Percentiles rank a stretch among this genome's conserved stretches.
Evolutionary conservation across 1,140 invertebrate genomes (phyloP).

Genomic region (Stegodyphus mimosarum): DNA sequence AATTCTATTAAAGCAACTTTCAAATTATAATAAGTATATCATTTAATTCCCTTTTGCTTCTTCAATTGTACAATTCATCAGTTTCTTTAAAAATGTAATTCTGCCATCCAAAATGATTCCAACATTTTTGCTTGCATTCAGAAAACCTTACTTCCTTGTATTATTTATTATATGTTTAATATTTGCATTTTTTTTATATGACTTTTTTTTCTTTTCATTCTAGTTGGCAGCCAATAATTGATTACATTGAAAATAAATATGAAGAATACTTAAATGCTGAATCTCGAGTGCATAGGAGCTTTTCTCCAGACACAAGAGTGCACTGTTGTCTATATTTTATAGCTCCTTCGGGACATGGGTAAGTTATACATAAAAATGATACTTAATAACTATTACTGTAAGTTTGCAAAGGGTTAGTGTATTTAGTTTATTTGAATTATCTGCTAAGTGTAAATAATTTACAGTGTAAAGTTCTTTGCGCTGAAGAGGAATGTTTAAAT

Average conservation of each 20-base stretch:
- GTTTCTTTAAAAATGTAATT: too few species aligned
- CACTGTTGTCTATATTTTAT: conserved; percentile 99
- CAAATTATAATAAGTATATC: too few species aligned
- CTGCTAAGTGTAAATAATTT: too few species aligned
- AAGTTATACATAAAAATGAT: neutral
- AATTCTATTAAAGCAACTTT: too few species aligned
- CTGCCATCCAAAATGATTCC: too few species aligned
- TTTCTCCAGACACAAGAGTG: conserved; percentile 77
- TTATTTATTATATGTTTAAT: neutral
- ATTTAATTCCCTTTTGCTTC: too few species aligned
- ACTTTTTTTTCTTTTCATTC: conserved; percentile 6
- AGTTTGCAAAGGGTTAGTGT: too few species aligned
- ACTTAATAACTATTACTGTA: too few species aligned
- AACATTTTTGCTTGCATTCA: neutral
- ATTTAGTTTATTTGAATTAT: too few species aligned
- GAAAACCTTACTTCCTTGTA: neutral
- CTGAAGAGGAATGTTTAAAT: too few species aligned
- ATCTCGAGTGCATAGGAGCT: conserved; percentile 84
- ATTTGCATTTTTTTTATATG: neutral
- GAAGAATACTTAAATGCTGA: conserved; percentile 95
- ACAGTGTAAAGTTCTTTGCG: too few species aligned
- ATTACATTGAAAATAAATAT: conserved; percentile 97
- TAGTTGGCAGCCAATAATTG: conserved; percentile 93
- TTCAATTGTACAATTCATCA: too few species aligned
- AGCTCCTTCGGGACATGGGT: conserved; percentile 83